Percentiles rank a stretch among this genome's conserved stretches.
These are phyloP conservation scores for Muscicapa adusta DNA, from an alignment of 2,113 vertebrate species.

Conservation along the genomic window DNA sequence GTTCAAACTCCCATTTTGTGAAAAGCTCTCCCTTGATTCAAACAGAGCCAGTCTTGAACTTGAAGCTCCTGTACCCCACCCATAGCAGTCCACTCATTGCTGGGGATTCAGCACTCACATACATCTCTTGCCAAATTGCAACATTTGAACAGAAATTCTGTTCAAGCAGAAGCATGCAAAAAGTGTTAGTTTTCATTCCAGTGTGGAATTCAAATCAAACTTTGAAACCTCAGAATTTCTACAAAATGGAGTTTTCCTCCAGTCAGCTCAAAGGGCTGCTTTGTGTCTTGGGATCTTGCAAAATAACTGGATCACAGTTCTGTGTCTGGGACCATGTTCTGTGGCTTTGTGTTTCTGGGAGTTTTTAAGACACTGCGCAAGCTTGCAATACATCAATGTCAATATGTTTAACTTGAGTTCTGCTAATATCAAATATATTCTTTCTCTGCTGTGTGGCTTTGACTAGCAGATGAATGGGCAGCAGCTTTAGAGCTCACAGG, in stretches of 20 bases:
- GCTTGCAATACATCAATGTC: neutral
- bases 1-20: neutral
- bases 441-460: neutral
- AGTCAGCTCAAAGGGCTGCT: constrained; percentile 8
- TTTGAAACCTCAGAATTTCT: constrained; percentile 34
- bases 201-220: constrained; percentile 22
- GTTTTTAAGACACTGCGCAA: neutral
- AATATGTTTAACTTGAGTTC: neutral
- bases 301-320: neutral
- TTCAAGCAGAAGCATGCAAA: constrained; percentile 6
- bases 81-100: neutral
- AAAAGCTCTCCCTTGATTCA: neutral
- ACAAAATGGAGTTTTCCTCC: neutral
- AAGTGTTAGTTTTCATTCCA: constrained; percentile 38
- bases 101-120: neutral
- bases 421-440: neutral
- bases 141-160: constrained; percentile 31
- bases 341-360: neutral
- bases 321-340: neutral
- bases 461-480: neutral
- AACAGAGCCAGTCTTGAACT: neutral
- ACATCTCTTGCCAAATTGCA: constrained; percentile 9
- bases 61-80: neutral
- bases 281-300: constrained; percentile 6
- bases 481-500: neutral